phyloP scores from a whole-genome alignment of 2,113 vertebrate genomes.

The Platanista minor region DNA sequence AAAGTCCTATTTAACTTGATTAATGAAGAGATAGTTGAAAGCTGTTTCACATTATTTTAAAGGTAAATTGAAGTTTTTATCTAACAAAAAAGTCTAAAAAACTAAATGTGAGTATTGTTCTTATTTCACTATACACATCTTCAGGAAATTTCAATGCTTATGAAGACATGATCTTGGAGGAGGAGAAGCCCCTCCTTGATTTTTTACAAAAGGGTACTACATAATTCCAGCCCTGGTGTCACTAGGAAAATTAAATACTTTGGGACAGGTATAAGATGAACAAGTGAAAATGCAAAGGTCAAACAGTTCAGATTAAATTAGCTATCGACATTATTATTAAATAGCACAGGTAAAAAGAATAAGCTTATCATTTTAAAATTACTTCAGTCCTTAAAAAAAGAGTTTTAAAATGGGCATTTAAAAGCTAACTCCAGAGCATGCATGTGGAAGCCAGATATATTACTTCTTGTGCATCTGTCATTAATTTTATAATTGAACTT shows the following conservation, averaged over 20 bases:
- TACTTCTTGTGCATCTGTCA: conserved; percentile 75
- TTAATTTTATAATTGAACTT: conserved; percentile 76
- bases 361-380: conserved; percentile 61
- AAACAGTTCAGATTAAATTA: not conserved
- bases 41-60: not conserved
- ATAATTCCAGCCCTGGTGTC: not conserved
- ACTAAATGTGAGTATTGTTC: not conserved
- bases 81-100: not conserved
- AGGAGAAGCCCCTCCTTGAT: not conserved
- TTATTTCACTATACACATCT: not conserved
- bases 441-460: conserved; percentile 72
- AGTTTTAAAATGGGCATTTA: conserved; percentile 73
- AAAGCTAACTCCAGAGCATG: conserved; percentile 56
- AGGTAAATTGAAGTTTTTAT: not conserved
- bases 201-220: not conserved
- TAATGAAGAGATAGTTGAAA: not conserved
- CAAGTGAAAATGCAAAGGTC: not conserved
- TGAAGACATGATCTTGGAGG: conserved; percentile 23
- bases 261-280: not conserved
- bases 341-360: conserved; percentile 45
- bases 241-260: conserved; percentile 13
- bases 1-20: not conserved
- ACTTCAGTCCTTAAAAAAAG: conserved; percentile 71
- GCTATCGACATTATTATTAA: not conserved
- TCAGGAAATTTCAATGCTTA: conserved; percentile 37